phyloP scores from a whole-genome alignment of 2,797 vertebrate species.

The Luscinia megarhynchos region DNA sequence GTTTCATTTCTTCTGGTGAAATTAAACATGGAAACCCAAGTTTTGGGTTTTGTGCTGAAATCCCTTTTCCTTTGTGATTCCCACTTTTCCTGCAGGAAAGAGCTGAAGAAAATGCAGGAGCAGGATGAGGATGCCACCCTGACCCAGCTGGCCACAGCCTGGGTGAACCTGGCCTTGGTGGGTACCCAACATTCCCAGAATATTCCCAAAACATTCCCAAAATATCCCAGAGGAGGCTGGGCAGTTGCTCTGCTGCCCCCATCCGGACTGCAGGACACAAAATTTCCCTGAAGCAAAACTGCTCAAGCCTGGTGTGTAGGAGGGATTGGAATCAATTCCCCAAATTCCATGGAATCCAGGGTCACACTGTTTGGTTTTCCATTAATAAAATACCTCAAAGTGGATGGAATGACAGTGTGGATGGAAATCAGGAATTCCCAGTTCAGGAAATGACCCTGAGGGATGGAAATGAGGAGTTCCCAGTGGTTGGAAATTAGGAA shows the following conservation, averaged over 20 bases:
- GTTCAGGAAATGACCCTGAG: too few relatives aligned
- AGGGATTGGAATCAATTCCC: not conserved
- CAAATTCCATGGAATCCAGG: not conserved
- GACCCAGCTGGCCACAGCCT: constrained; percentile 94
- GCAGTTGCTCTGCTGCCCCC: not conserved
- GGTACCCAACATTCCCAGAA: constrained; percentile 37
- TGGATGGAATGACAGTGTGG: not conserved
- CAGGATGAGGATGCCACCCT: constrained; percentile 95
- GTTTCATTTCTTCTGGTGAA: not conserved
- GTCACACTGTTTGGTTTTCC: not conserved
- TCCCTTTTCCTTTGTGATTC: not conserved
- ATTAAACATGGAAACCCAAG: accelerated
- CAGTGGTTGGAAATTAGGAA: not conserved
- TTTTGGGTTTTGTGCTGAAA: not conserved
- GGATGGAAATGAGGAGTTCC: not conserved
- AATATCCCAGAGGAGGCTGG: not conserved
- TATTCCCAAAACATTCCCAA: too few relatives aligned
- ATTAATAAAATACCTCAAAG: not conserved
- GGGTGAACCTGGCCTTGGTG: constrained; percentile 92
- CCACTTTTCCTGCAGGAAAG: constrained; percentile 82
- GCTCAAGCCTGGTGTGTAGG: accelerated
- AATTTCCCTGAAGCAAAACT: not conserved
- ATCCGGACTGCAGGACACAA: not conserved
- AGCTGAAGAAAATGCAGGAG: constrained; percentile 98
- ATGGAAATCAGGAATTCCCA: not conserved